Conservation (phyloP, 92 coral and sea anemone species). For the Isaurus tuberculatus region DNA sequence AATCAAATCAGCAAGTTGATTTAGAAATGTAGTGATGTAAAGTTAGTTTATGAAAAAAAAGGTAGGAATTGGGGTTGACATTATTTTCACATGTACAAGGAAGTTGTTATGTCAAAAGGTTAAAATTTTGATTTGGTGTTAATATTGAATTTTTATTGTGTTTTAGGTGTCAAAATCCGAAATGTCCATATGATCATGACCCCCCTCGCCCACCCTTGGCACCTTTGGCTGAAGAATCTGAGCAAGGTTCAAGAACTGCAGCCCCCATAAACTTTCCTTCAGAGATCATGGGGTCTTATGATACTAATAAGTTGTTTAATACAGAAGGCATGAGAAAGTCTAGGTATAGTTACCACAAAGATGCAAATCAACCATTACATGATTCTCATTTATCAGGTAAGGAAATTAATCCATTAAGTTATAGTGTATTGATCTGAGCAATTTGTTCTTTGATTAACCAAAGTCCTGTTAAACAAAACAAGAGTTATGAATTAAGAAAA, state of each 20-base stretch:
- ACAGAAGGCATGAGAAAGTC: background rate
- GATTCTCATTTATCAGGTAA: background rate
- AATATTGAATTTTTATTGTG: background rate
- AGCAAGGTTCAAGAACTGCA: constrained; percentile 16
- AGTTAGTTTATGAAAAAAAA: too few relatives aligned
- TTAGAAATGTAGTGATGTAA: too few relatives aligned
- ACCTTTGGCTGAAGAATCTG: background rate
- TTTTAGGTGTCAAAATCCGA: constrained; percentile 61
- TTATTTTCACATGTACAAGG: too few relatives aligned
- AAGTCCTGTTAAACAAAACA: too few relatives aligned
- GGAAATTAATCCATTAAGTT: background rate
- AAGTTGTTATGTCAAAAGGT: too few relatives aligned
- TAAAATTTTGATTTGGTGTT: background rate
- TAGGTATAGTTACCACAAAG: background rate
- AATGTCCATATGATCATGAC: constrained; percentile 76
- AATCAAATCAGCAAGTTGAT: too few relatives aligned
- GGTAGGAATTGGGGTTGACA: too few relatives aligned
- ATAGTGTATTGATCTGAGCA: too few relatives aligned
- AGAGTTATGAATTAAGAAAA: too few relatives aligned
- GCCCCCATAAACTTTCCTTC: too few relatives aligned
- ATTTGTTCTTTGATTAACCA: too few relatives aligned
- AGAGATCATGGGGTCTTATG: constrained; percentile 23
- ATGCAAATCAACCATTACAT: background rate
- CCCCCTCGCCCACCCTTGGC: constrained; percentile 43
- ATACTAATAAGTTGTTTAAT: background rate